phyloP scores from a whole-genome alignment of 2,797 vertebrate genomes.

The Oceanodroma leucorhoa region DNA sequence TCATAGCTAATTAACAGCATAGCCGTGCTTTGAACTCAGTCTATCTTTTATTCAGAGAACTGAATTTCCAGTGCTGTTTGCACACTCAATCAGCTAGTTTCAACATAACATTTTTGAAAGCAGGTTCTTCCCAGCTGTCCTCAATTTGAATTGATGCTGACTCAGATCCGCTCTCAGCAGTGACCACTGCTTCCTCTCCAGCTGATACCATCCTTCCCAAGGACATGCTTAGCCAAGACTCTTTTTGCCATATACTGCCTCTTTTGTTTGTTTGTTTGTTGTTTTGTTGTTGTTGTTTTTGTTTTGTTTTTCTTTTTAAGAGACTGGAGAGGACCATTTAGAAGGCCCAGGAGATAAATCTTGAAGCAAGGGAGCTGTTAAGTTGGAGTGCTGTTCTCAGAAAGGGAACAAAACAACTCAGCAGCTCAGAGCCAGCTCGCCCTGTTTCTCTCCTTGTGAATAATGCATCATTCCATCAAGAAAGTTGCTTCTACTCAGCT shows the following conservation, averaged over 20 bases:
- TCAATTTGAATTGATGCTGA: background rate
- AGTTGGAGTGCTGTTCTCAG: background rate
- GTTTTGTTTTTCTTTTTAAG: background rate
- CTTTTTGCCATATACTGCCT: background rate
- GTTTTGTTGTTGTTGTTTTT: background rate
- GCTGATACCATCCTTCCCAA: background rate
- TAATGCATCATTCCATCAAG: constrained; percentile 47
- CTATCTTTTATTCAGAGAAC: background rate
- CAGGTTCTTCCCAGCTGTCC: background rate
- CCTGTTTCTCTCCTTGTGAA: constrained; percentile 3
- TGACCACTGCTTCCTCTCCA: background rate
- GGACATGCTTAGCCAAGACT: background rate
- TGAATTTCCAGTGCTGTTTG: background rate
- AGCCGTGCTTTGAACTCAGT: background rate
- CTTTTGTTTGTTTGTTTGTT: background rate
- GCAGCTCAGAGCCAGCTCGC: background rate
- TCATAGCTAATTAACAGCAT: background rate
- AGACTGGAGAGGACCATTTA: background rate
- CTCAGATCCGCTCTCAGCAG: background rate
- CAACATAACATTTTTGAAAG: background rate
- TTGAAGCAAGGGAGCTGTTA: background rate
- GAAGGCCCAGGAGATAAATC: background rate
- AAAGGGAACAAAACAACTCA: background rate
- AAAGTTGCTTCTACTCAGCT: background rate
- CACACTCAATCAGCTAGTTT: background rate